Evolutionary conservation across 2,113 vertebrate species (phyloP).

Genomic region (Dendrocopos noguchii): DNA sequence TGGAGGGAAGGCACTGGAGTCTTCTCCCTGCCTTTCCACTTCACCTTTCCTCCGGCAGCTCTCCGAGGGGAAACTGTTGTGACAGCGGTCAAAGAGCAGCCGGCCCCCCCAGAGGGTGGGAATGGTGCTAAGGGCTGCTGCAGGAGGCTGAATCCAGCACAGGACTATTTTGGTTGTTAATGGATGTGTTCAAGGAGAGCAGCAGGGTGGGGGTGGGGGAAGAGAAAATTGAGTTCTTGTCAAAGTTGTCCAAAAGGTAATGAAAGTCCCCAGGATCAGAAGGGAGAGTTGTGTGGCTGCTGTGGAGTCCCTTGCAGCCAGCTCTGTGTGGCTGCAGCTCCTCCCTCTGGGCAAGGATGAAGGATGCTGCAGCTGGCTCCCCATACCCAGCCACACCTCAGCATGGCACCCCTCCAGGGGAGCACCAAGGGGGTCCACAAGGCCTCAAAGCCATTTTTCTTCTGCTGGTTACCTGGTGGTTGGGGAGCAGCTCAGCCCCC

Average conservation of each 20-base stretch:
- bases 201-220: neutral
- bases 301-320: constrained; percentile 39
- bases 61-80: neutral
- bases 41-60: neutral
- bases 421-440: neutral
- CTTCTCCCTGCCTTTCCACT: neutral
- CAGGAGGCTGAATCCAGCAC: neutral
- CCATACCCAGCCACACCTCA: neutral
- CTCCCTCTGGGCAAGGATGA: neutral
- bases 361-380: neutral
- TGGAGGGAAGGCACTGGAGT: neutral
- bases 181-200: constrained; percentile 16
- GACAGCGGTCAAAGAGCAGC: neutral
- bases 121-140: neutral
- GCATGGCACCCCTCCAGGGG: neutral
- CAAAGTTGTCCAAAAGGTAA: constrained; percentile 28
- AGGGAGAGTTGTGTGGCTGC: constrained; percentile 10
- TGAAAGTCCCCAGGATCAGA: neutral
- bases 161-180: constrained; percentile 12
- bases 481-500: neutral
- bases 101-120: neutral
- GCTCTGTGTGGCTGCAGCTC: constrained; percentile 1
- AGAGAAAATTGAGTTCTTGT: constrained; percentile 32
- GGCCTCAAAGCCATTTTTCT: neutral
- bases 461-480: no score